phyloP scores from a whole-genome alignment of 2,888 invertebrate species.

The Tortrix viridana region DNA sequence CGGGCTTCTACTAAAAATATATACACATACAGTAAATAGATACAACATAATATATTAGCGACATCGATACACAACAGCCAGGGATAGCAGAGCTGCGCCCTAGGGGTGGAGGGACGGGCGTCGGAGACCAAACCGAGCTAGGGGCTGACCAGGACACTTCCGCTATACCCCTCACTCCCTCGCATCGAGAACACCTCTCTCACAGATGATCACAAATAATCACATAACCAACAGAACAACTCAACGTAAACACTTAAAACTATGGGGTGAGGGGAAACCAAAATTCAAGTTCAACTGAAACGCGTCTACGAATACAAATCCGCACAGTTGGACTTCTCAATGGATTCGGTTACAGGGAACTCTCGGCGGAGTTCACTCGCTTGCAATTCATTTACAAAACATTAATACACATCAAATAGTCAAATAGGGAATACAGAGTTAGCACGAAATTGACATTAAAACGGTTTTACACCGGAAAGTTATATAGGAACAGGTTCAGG shows the following conservation, averaged over 20 bases:
- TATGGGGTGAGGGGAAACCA: constrained; percentile 62
- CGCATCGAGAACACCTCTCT: constrained; percentile 84
- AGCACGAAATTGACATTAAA: constrained; percentile 57
- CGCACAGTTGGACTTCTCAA: constrained; percentile 58
- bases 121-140: constrained; percentile 77
- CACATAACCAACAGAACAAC: constrained; percentile 77
- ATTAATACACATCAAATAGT: constrained; percentile 30
- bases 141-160: constrained; percentile 81
- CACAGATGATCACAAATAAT: constrained; percentile 82
- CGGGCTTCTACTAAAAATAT: constrained; percentile 76
- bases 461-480: constrained; percentile 35
- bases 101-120: constrained; percentile 73
- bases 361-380: constrained; percentile 62
- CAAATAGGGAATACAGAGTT: constrained; percentile 30
- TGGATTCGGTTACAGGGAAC: constrained; percentile 51
- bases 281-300: constrained; percentile 62
- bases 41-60: constrained; percentile 68
- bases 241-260: constrained; percentile 73
- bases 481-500: neutral
- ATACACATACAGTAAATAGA: constrained; percentile 65
- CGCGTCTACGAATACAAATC: constrained; percentile 63
- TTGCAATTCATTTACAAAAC: constrained; percentile 50
- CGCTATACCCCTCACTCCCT: constrained; percentile 84
- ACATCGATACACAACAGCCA: constrained; percentile 84
- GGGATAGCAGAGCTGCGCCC: constrained; percentile 83